Conservation (phyloP, 2,888 invertebrate genomes). For the Meliscaeva auricollis region DNA sequence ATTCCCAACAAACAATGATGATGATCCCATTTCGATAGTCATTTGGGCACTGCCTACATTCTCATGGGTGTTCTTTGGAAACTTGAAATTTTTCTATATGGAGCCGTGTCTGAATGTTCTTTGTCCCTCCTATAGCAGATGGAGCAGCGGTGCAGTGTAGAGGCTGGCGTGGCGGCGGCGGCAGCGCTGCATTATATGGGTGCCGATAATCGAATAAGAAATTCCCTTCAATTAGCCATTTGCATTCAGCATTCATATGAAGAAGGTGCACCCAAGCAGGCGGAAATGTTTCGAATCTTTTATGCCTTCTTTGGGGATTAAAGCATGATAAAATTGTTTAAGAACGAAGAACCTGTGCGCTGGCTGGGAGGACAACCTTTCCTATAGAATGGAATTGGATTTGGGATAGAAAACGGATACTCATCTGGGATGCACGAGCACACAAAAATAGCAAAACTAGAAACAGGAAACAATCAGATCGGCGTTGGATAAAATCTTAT, state of each 20-base stretch:
- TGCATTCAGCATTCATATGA: slow-evolving; percentile 54
- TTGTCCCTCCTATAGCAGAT: slow-evolving; percentile 3
- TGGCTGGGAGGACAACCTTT: slow-evolving; percentile 35
- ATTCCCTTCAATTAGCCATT: slow-evolving; percentile 74
- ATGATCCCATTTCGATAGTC: slow-evolving; percentile 74
- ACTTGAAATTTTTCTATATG: not conserved
- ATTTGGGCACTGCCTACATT: slow-evolving; percentile 48
- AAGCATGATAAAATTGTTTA: slow-evolving; percentile 70
- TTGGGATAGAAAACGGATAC: slow-evolving; percentile 46
- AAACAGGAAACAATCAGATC: slow-evolving; percentile 72
- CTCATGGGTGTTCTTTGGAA: slow-evolving; percentile 68
- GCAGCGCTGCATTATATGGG: slow-evolving; percentile 4
- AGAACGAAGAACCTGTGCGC: slow-evolving; percentile 18
- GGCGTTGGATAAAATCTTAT: slow-evolving; percentile 61
- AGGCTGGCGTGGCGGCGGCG: slow-evolving; percentile 1
- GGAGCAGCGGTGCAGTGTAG: too few species aligned
- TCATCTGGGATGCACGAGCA: slow-evolving; percentile 60
- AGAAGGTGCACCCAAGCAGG: slow-evolving; percentile 62
- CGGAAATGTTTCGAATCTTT: slow-evolving; percentile 70
- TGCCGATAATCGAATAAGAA: slow-evolving; percentile 61
- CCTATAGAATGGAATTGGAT: slow-evolving; percentile 54
- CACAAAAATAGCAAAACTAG: slow-evolving; percentile 51
- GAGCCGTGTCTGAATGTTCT: slow-evolving; percentile 21
- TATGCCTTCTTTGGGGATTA: slow-evolving; percentile 55
- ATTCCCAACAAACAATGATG: slow-evolving; percentile 57